phyloP scores from a whole-genome alignment of 2,888 invertebrate genomes.

The Drosophila buzzatii region DNA sequence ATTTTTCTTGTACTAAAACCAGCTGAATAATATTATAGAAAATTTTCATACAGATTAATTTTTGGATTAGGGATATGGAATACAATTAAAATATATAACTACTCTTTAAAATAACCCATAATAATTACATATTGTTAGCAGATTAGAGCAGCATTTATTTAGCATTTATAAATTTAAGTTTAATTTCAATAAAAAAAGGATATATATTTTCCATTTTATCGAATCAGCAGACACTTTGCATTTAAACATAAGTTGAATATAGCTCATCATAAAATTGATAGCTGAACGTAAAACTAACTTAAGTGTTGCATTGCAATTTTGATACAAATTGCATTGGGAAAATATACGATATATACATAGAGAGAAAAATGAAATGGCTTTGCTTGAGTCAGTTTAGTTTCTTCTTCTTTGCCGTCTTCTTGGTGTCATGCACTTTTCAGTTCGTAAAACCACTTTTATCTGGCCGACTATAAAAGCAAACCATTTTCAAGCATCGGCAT shows the following conservation, averaged over 20 bases:
- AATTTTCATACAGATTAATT: too few relatives aligned
- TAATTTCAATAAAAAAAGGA: too few relatives aligned
- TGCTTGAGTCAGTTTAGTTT: background rate
- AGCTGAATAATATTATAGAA: too few relatives aligned
- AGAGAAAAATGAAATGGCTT: background rate
- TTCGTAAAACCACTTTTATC: slow-evolving; percentile 51
- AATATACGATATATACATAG: background rate
- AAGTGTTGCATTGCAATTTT: background rate
- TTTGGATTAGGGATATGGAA: too few relatives aligned
- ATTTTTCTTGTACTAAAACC: too few relatives aligned
- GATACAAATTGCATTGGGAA: background rate
- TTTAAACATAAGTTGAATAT: background rate
- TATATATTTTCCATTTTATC: too few relatives aligned
- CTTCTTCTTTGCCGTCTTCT: background rate
- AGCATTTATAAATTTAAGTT: too few relatives aligned
- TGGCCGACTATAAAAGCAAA: slow-evolving; percentile 45
- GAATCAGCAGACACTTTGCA: too few relatives aligned
- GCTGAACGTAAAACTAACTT: background rate
- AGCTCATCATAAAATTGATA: background rate
- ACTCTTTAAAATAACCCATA: too few relatives aligned
- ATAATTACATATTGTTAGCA: too few relatives aligned
- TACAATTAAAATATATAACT: too few relatives aligned
- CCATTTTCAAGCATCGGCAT: slow-evolving; percentile 34
- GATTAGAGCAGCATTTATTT: too few relatives aligned
- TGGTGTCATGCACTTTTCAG: slow-evolving; percentile 47